Base-by-base conservation (phyloP, 2,888 invertebrate genomes). In the Anticlea derivata region DNA sequence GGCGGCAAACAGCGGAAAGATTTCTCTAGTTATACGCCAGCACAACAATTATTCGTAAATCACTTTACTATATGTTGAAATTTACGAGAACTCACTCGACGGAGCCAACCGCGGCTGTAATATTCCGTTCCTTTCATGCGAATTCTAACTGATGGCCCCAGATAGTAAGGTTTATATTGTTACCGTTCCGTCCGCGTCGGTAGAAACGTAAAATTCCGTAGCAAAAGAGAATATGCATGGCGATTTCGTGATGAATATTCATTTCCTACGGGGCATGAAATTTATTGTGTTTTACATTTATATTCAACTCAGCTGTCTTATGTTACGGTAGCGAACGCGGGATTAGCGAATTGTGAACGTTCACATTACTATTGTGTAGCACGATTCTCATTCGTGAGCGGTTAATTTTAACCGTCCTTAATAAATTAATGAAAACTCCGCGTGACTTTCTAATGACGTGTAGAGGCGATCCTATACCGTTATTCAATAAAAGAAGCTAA, bases 31-130 rank as follows among this genome's bases (percentile, higher is more conserved):
- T 88, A 88, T 89, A 90, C 86, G 80, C 86, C 86, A 89, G 85
- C 87, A 89, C 83, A 90, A 90, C 90, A 90, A 90, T 90, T 89
- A 90, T 90, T 88, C 90, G 90, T 90, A 90, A 90, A 90, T 90
- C 90, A 90, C 90, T 90, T 90, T 90, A 89, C 87, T 90, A 90
- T 90, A 90, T 89, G 90, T 88, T 89, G 88, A 88, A 90, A 90
- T 88, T 90, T 90, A 90, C 90, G 87, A 87, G 85, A 84, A 75
- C 73, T 72, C 70, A 77, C 69, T 66, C 66, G 74, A 63, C 62
- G 77, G 70, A 73, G 78, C 78, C 75, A 82, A 80, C 75, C 68
- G 70, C 75, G 70, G 65, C 88, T 80, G 68, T 87, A 80, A 60
- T 58, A 73, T 54, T 53, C 43, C 37, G 33, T 46, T 47, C 40